Evolutionary conservation across 2,888 invertebrate species (phyloP), one percentile per base, ranked within the genome.

Genomic region (Pseudococcus viburni): DNA sequence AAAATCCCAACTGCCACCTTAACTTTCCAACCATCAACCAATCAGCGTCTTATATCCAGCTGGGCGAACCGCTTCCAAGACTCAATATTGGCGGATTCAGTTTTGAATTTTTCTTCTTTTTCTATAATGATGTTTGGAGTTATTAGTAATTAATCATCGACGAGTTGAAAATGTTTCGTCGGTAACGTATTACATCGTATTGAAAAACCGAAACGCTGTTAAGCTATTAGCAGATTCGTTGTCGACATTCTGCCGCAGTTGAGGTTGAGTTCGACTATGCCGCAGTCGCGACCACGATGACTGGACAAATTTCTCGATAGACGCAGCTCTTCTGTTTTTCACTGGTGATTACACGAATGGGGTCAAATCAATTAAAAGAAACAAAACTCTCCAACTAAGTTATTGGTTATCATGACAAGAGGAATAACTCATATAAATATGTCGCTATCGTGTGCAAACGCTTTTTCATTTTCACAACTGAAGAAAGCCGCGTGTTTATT

Each of bases 351-450:
- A 83, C 48, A 77, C 80, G 46, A 88, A 85, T 88, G 88, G 73
- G 88, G 88, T 88, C 88, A 85, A 88, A 88, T 88, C 88, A 88
- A 88, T 88, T 88, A 88, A 88, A 88, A 42, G 51, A 84, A 84
- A 88, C 88, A 88, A 88, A 88, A 88, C 88, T 73, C 88, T 88
- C 88, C 85, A 84, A 85, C 88, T 73, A 88, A 64, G 88, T 80
- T 88, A 88, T 88, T 88, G 88, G 88, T 88, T 88, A 88, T 80
- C 88, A 80, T 80, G 88, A 77, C 55, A 46, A 42, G 80, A 42
- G 80, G 80, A 83, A 83, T 83, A 46, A 83, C 80, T 73, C 73
- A 8, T 46, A 46, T 83, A 83, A 46, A 46, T 83, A 83, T 46
- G 80, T 83, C 80, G 15, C 80, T 46, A n/a, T 83, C 80, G 77